Evolutionary conservation across 2,888 invertebrate genomes (phyloP).

Genomic region (Macaria liturata): DNA sequence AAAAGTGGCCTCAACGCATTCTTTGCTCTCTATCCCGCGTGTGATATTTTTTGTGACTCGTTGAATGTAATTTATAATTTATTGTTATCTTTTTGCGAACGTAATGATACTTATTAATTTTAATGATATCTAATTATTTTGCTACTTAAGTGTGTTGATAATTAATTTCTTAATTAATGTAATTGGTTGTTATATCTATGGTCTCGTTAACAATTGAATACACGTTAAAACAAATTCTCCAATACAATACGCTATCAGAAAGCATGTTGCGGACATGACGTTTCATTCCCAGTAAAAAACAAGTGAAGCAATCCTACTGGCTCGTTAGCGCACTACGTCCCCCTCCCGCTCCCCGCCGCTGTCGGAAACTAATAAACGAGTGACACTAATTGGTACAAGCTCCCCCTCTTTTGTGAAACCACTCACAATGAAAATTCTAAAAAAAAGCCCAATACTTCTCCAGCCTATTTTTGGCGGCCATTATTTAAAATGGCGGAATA

Average conservation of each 20-base stretch:
- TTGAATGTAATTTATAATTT: no score
- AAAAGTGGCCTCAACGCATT: no score
- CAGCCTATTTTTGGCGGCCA: conserved; percentile 51
- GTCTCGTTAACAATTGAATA: no score
- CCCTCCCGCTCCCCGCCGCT: conserved; percentile 35
- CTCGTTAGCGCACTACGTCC: conserved; percentile 10
- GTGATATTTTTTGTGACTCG: no score
- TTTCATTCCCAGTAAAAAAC: neutral
- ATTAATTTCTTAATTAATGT: no score
- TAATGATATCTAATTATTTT: no score
- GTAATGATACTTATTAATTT: no score
- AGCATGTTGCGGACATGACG: neutral
- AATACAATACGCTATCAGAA: neutral
- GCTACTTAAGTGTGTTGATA: no score
- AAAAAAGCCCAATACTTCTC: conserved; percentile 50
- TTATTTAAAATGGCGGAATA: conserved; percentile 52
- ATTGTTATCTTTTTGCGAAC: no score
- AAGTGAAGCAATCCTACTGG: conserved; percentile 1
- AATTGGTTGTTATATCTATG: no score
- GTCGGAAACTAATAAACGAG: conserved; percentile 66
- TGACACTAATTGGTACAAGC: conserved; percentile 72
- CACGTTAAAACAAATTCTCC: neutral
- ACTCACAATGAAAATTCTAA: conserved; percentile 55
- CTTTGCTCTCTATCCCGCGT: no score
- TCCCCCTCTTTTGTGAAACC: conserved; percentile 49